Evolutionary conservation across 2,797 vertebrate genomes (phyloP).

Genomic region (Melanotaenia nigrans): DNA sequence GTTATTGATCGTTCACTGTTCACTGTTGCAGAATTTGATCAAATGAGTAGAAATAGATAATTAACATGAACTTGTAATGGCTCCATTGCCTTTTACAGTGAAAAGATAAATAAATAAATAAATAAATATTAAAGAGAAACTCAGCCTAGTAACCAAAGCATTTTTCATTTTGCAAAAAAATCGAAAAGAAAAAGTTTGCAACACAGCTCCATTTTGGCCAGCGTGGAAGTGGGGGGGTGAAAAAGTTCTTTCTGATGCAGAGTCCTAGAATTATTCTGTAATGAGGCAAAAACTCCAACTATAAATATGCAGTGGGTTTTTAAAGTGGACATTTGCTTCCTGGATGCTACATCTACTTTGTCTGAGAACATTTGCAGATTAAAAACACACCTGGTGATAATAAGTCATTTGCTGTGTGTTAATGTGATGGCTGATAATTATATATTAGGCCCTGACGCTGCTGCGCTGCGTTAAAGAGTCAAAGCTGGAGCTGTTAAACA

Average conservation of each 20-base stretch:
- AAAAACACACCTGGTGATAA: constrained; percentile 31
- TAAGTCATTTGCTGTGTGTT: constrained; percentile 31
- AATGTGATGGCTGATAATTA: constrained; percentile 31
- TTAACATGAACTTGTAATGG: background rate
- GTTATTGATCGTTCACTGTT: background rate
- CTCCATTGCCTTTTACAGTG: background rate
- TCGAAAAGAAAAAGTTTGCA: background rate
- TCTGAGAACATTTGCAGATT: background rate
- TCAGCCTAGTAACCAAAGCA: background rate
- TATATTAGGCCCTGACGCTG: background rate
- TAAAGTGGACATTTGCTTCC: background rate
- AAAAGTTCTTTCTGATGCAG: background rate
- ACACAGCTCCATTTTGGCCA: background rate
- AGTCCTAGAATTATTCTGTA: background rate
- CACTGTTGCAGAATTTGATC: background rate
- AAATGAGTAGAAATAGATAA: background rate
- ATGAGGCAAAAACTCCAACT: background rate
- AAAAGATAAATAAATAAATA: too few species aligned
- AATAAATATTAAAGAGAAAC: background rate
- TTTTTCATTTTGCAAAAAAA: background rate
- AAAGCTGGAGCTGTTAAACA: constrained; percentile 14
- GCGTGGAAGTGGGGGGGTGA: background rate
- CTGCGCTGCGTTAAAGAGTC: background rate
- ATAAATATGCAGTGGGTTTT: background rate
- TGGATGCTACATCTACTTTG: constrained; percentile 10